Evolutionary conservation across 2,888 invertebrate genomes (phyloP), one percentile per base, ranked within the genome.

Genomic region (Meandrusa payeni): DNA sequence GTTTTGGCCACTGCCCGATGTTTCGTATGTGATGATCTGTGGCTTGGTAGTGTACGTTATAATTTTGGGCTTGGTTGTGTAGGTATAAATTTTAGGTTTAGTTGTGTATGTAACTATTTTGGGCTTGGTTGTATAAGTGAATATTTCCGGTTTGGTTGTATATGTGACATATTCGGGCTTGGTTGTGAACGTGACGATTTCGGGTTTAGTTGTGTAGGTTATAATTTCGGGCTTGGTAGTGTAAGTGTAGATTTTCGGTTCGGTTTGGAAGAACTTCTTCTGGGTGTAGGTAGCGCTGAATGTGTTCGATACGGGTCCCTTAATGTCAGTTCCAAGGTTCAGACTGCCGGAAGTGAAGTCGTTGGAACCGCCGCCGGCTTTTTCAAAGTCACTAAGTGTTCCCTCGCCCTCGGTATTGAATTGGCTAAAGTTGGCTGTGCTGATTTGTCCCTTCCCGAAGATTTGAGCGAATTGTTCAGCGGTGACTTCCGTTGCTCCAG

Each of bases 1-100:
- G 47, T 78, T 81, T 0, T 69, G 76, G 0, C 74, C 76, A 22
- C 76, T 82, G 0, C 85, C 87, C 0, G 85, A 82, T 0, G 86
- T 82, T 47, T 85, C 80, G 36, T 81, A 82, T 0, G 69, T 70
- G 2, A 82, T 74, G 12, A 75, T 54, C 48, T 79, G 74, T 0
- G 76, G 76, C 15, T 75, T 72, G 0, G 73, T 73, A 0, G 70
- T 74, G 47, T 64, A 73, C 0, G 69, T 69, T 0, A 75, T 54
- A 0, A 64, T 43, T 48, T 76, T 62, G 0, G 76, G 77, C 37
- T 76, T 76, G 0, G 76, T 77, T 0, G 77, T 77, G 41, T 59
- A 82, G 0, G 77, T 76, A 3, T 76, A 61, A 4, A 66, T 66
- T 49, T 78, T 66, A 0, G 77, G 77, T 37, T 76, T 76, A 0